Percentiles rank a stretch among this genome's conserved stretches.
These are phyloP conservation scores for Muscidifurax raptorellus DNA, from an alignment of 1,140 invertebrate species.

Conservation along the genomic window DNA sequence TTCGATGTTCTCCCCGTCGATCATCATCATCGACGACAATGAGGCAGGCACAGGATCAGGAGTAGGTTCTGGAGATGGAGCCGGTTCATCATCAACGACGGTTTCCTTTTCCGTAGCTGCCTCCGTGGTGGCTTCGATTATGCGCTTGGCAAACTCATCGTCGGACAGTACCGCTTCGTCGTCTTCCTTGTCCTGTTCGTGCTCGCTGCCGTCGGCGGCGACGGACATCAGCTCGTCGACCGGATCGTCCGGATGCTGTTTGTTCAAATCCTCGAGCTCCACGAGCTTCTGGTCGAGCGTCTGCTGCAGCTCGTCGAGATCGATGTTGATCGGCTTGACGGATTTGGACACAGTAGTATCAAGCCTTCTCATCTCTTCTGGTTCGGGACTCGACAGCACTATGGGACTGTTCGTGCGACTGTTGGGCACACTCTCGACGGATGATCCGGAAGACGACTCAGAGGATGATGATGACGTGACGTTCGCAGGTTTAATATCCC, in stretches of 20 bases:
- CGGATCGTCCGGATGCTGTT: slow-evolving; percentile 49
- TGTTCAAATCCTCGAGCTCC: slow-evolving; percentile 54
- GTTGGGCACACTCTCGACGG: neutral
- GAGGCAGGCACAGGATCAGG: too few species aligned
- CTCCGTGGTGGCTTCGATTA: slow-evolving; percentile 17
- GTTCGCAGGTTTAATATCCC: slow-evolving; percentile 45
- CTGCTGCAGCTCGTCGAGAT: slow-evolving; percentile 45
- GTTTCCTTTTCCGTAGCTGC: neutral
- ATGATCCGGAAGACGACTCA: neutral
- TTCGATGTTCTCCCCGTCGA: neutral
- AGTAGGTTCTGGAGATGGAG: too few species aligned
- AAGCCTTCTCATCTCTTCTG: neutral
- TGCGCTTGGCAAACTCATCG: neutral
- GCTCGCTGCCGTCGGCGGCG: neutral
- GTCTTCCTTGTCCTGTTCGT: neutral
- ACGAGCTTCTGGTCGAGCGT: slow-evolving; percentile 44
- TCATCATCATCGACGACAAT: neutral
- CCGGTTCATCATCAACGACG: neutral
- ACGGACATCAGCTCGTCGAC: neutral
- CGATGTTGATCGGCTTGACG: slow-evolving; percentile 33
- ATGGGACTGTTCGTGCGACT: neutral
- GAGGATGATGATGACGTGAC: slow-evolving; percentile 11
- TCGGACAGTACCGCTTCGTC: neutral
- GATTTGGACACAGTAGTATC: neutral
- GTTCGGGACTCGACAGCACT: neutral